Conservation (phyloP, 2,113 vertebrate species). For the Nycticebus coucang region DNA sequence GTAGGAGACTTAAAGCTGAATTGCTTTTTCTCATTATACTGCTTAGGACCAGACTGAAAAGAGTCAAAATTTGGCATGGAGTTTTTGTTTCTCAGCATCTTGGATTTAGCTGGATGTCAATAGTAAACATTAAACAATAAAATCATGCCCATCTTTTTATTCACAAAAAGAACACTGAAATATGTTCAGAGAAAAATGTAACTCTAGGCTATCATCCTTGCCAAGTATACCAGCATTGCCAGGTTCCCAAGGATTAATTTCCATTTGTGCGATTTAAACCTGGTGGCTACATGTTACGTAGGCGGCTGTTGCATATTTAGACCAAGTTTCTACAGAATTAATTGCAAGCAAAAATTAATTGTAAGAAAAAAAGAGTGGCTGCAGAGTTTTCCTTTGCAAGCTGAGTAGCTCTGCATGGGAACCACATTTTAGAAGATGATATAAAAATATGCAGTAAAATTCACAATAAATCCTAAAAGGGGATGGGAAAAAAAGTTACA, state of each 20-base stretch:
- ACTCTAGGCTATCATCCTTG: not conserved
- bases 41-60: not conserved
- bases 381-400: slow-evolving; percentile 53
- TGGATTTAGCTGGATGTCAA: not conserved
- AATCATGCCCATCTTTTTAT: slow-evolving; percentile 39
- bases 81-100: not conserved
- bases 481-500: not conserved
- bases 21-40: slow-evolving; percentile 23
- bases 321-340: slow-evolving; percentile 61
- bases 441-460: slow-evolving; percentile 63
- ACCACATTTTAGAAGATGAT: slow-evolving; percentile 50
- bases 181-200: not conserved
- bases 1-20: not conserved
- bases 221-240: not conserved
- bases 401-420: not conserved
- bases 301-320: slow-evolving; percentile 46
- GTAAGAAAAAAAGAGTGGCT: not conserved
- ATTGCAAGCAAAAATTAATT: slow-evolving; percentile 13
- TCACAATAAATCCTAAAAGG: slow-evolving; percentile 22
- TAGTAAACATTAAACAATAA: slow-evolving; percentile 65
- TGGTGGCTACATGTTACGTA: slow-evolving; percentile 58
- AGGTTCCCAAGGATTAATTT: slow-evolving; percentile 55
- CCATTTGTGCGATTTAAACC: slow-evolving; percentile 35
- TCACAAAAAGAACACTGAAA: slow-evolving; percentile 40
- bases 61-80: not conserved